Evolutionary conservation across 2,113 vertebrate species (phyloP).

Genomic region (Phoenicopterus ruber): DNA sequence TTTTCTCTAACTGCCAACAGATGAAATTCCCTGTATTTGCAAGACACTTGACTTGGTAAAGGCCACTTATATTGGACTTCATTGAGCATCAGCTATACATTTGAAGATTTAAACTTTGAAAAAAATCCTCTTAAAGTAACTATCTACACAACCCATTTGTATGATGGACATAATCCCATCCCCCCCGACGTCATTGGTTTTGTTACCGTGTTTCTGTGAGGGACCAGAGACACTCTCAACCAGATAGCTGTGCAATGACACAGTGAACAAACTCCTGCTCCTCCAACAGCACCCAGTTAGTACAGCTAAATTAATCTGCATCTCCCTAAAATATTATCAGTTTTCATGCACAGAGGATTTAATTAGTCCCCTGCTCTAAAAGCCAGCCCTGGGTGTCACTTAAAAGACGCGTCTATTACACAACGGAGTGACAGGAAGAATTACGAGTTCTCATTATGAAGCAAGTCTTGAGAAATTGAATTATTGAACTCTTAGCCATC

Average conservation of each 20-base stretch:
- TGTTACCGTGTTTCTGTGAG: background rate
- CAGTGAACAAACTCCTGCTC: background rate
- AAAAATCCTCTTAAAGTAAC: background rate
- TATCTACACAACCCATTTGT: background rate
- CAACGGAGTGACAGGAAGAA: constrained; percentile 33
- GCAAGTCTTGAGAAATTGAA: constrained; percentile 12
- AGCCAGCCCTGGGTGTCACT: constrained; percentile 25
- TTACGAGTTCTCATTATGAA: constrained; percentile 12
- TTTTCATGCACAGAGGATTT: constrained; percentile 3
- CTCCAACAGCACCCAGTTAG: background rate
- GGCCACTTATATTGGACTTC: background rate
- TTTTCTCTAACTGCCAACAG: background rate
- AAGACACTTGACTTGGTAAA: background rate
- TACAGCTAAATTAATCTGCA: background rate
- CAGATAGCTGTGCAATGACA: background rate
- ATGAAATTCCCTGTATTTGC: background rate
- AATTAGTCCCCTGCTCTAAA: constrained; percentile 41
- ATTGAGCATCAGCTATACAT: background rate
- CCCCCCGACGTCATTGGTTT: background rate
- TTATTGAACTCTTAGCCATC: background rate
- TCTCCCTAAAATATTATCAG: background rate
- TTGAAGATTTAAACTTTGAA: background rate
- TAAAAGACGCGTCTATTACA: constrained; percentile 12
- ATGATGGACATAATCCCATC: background rate
- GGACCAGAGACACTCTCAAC: background rate